phyloP scores from a whole-genome alignment of 1,140 invertebrate genomes.

The Drosophila kohkoa region DNA sequence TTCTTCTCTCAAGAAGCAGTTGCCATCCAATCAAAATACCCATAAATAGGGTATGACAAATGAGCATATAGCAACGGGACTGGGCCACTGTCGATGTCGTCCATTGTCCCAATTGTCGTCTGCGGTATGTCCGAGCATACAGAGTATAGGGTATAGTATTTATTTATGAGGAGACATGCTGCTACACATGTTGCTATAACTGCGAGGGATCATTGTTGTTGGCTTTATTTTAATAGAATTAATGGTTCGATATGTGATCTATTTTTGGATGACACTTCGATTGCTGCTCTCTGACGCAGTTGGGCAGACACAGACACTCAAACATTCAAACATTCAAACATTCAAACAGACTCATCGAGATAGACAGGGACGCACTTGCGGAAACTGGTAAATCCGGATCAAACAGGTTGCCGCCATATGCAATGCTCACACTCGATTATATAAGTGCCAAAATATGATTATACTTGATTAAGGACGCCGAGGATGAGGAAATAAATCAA shows the following conservation, averaged over 20 bases:
- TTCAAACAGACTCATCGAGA: too few relatives aligned
- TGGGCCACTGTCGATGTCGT: constrained; percentile 20
- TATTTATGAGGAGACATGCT: constrained; percentile 11
- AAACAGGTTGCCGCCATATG: not conserved
- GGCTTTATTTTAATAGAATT: constrained; percentile 35
- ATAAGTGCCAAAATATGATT: not conserved
- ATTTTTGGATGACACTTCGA: constrained; percentile 40
- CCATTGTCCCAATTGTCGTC: constrained; percentile 16
- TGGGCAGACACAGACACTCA: constrained; percentile 4
- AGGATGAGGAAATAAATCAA: constrained; percentile 3
- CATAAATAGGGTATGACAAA: constrained; percentile 8
- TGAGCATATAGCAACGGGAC: constrained; percentile 8
- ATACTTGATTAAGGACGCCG: not conserved
- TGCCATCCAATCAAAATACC: not conserved
- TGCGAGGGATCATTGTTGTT: constrained; percentile 16
- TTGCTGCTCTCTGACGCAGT: constrained; percentile 38
- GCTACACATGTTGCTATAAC: constrained; percentile 4
- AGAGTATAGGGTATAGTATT: not conserved
- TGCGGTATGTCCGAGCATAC: constrained; percentile 12
- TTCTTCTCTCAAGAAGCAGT: not conserved
- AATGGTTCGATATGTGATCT: constrained; percentile 45
- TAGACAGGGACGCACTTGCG: not conserved
- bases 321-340: not conserved
- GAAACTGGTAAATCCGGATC: constrained; percentile 10
- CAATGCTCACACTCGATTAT: not conserved